phyloP scores from a whole-genome alignment of 2,797 vertebrate species.

The Sebastiscus tertius region DNA sequence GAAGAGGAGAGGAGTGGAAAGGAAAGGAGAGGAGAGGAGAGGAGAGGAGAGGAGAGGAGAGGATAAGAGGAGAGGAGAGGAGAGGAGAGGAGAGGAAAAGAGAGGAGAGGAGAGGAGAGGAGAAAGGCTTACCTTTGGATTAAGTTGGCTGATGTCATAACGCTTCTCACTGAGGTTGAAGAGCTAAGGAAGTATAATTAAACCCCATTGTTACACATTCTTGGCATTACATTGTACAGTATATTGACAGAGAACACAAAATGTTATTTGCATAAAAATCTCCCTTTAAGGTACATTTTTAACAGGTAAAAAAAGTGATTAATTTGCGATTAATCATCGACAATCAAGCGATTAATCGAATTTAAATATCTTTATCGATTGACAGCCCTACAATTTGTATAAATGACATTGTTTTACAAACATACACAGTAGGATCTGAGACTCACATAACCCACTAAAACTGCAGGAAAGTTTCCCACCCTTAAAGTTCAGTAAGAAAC shows the following conservation, averaged over 20 bases:
- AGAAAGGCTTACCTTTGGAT: slow-evolving; percentile 88
- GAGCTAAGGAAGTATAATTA: slow-evolving; percentile 80
- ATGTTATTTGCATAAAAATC: too few species aligned
- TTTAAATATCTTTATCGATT: too few species aligned
- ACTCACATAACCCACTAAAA: background rate
- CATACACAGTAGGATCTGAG: too few species aligned
- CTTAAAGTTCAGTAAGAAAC: background rate
- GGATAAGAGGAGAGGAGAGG: background rate
- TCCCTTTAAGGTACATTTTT: too few species aligned
- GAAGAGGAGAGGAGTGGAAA: too few species aligned
- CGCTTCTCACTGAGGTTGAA: slow-evolving; percentile 97
- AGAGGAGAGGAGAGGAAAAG: background rate
- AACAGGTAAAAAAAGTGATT: too few species aligned
- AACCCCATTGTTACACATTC: background rate
- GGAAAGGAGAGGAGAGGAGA: background rate
- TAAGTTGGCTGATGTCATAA: slow-evolving; percentile 91
- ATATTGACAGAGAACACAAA: background rate
- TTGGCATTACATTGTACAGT: background rate
- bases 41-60: too few species aligned
- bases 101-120: background rate
- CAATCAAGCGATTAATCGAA: too few species aligned
- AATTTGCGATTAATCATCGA: too few species aligned
- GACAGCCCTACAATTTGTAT: too few species aligned
- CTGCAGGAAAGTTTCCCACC: background rate
- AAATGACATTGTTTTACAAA: background rate